Evolutionary conservation across 2,113 vertebrate species (phyloP), one percentile per base, ranked within the genome.

Genomic region (Cyprinodon variegatus): DNA sequence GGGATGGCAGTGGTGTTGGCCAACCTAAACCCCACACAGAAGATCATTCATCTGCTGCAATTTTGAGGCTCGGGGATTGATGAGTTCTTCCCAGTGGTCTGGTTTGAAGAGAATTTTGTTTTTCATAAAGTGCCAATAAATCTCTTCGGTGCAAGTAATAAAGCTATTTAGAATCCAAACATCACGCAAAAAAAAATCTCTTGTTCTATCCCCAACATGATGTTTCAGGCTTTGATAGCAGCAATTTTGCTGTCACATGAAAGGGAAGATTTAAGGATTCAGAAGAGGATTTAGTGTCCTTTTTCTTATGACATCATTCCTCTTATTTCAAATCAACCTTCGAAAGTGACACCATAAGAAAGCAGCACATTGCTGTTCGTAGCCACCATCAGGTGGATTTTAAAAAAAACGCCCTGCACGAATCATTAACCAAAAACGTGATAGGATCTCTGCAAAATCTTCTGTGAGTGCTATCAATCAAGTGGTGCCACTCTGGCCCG

Each of bases 401-500:
- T 74, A 80, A 83, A 57, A 83, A 57, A 86, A 79, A 64, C n/a
- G 12, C 50, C 50, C 64, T 61, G 59, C 65, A 72, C 37, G 37
- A 53, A 65, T 81, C 61, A 68, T 60, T 46, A 83, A 89, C 75
- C 57, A 76, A 86, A 79, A 79, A 85, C 84, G 79, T 82, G 81
- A 61, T 67, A 72, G 68, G 85, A 75, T 89, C 70, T 86, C 66
- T 84, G 63, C 82, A 81, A 88, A 90, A 90, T 84, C 61, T 78
- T 74, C 82, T 88, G 88, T 93, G 89, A 90, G 84, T 80, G 71
- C 85, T 88, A 93, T 94, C 89, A 92, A 91, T 94, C 92, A 94
- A 82, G 77, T 72, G 91, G 92, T 94, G 92, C 91, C 92, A 90
- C 88, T 91, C 75, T 77, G 88, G 78, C 88, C 83, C 22, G 76